These are phyloP conservation scores for Brenthis daphne DNA, from an alignment of 2,888 invertebrate genomes.

Conservation along the genomic window DNA sequence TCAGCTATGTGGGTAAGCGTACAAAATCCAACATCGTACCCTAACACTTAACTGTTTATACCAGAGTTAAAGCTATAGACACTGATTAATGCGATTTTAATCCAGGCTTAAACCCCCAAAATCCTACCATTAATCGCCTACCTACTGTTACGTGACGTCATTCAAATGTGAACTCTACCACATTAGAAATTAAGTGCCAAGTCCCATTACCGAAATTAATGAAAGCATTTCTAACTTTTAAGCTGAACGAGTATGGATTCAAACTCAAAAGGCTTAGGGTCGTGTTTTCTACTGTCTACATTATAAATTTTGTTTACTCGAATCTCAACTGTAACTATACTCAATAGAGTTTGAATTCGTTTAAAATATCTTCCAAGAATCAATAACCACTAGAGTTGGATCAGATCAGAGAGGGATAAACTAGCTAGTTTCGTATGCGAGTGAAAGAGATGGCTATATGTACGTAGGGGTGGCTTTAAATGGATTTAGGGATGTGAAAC, in stretches of 20 bases:
- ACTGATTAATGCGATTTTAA: slow-evolving; percentile 88
- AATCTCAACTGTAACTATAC: slow-evolving; percentile 46
- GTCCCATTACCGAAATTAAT: slow-evolving; percentile 45
- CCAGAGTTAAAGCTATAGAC: slow-evolving; percentile 81
- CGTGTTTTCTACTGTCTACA: slow-evolving; percentile 59
- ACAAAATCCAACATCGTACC: slow-evolving; percentile 70
- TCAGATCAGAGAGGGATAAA: slow-evolving; percentile 62
- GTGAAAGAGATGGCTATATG: slow-evolving; percentile 53
- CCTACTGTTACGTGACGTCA: slow-evolving; percentile 74
- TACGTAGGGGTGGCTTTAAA: slow-evolving; percentile 54
- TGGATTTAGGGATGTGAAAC: slow-evolving; percentile 61
- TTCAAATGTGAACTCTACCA: slow-evolving; percentile 57
- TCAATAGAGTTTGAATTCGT: slow-evolving; percentile 51
- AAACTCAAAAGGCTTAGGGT: slow-evolving; percentile 69
- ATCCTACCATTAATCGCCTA: slow-evolving; percentile 81
- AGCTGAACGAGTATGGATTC: slow-evolving; percentile 69
- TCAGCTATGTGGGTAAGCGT: slow-evolving; percentile 49
- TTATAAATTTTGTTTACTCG: slow-evolving; percentile 41
- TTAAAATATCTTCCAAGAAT: slow-evolving; percentile 53
- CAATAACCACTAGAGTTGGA: slow-evolving; percentile 76
- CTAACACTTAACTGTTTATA: slow-evolving; percentile 82
- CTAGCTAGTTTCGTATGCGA: slow-evolving; percentile 46
- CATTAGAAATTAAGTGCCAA: slow-evolving; percentile 46
- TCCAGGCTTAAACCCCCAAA: slow-evolving; percentile 84
- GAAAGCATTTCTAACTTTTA: slow-evolving; percentile 67